These are phyloP conservation scores for Anhinga rufa DNA, from an alignment of 2,113 vertebrate species.

Conservation along the genomic window DNA sequence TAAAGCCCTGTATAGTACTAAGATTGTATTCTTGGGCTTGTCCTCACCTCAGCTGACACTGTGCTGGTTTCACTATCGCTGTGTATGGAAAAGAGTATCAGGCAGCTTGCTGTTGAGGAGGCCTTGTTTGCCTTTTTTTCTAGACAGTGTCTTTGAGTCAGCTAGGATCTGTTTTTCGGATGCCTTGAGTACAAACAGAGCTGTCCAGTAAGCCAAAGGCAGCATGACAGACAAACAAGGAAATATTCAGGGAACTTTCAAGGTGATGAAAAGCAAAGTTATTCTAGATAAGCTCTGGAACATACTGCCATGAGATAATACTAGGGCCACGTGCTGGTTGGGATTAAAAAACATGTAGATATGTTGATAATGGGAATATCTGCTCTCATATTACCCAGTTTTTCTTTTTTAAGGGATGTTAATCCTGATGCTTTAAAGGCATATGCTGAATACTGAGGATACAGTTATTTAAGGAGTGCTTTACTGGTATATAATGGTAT, in stretches of 20 bases:
- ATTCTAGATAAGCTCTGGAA: slow-evolving; percentile 43
- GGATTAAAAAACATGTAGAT: slow-evolving; percentile 47
- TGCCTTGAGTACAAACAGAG: not conserved
- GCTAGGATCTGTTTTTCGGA: not conserved
- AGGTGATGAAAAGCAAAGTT: slow-evolving; percentile 48
- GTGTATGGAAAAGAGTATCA: not conserved
- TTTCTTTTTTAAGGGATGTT: slow-evolving; percentile 34
- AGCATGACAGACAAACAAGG: not conserved
- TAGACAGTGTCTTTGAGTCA: not conserved
- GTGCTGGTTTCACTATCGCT: not conserved
- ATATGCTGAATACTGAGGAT: not conserved
- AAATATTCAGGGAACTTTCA: slow-evolving; percentile 14
- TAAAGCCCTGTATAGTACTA: not conserved
- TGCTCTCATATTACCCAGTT: slow-evolving; percentile 22
- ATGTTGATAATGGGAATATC: slow-evolving; percentile 45
- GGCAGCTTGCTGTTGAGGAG: not conserved
- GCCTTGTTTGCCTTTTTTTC: not conserved
- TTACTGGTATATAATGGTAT: not conserved
- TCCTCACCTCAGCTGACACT: not conserved
- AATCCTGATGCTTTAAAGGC: slow-evolving; percentile 19
- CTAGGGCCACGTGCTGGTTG: not conserved
- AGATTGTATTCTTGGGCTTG: not conserved
- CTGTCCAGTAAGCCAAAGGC: not conserved
- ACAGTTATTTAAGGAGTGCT: slow-evolving; percentile 14
- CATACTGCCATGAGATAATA: slow-evolving; percentile 15